These are phyloP conservation scores for Spodoptera littoralis DNA, from an alignment of 2,888 invertebrate genomes.

Conservation along the genomic window DNA sequence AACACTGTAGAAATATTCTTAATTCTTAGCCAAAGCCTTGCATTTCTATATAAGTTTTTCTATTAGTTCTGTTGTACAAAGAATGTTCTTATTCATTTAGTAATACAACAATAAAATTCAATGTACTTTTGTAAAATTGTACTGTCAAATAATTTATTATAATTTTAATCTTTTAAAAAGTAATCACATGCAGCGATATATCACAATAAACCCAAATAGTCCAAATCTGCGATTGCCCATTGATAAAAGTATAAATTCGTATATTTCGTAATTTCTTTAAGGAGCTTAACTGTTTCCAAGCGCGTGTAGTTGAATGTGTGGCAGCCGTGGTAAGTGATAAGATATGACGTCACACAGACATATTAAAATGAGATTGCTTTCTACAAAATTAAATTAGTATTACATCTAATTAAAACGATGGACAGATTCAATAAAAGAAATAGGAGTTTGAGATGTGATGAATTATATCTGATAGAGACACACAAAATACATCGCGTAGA, in stretches of 20 bases:
- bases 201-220: slow-evolving; percentile 1
- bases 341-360: slow-evolving; percentile 26
- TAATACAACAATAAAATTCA: no score
- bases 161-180: not conserved
- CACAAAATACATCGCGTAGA: no score
- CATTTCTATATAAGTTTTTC: no score
- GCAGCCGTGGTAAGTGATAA: slow-evolving; percentile 16
- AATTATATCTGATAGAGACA: no score
- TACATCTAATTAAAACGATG: no score
- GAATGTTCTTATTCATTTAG: no score
- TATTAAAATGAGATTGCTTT: not conserved
- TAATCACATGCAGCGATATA: not conserved
- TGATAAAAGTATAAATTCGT: no score
- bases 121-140: not conserved
- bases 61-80: no score
- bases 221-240: not conserved
- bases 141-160: not conserved
- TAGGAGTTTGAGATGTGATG: no score
- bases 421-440: not conserved
- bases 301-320: slow-evolving; percentile 16
- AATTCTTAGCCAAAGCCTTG: no score
- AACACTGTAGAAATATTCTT: not conserved
- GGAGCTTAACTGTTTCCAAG: slow-evolving; percentile 46
- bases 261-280: not conserved
- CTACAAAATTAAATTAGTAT: not conserved